Evolutionary conservation across 2,888 invertebrate species (phyloP).

Genomic region (Erannis defoliaria): DNA sequence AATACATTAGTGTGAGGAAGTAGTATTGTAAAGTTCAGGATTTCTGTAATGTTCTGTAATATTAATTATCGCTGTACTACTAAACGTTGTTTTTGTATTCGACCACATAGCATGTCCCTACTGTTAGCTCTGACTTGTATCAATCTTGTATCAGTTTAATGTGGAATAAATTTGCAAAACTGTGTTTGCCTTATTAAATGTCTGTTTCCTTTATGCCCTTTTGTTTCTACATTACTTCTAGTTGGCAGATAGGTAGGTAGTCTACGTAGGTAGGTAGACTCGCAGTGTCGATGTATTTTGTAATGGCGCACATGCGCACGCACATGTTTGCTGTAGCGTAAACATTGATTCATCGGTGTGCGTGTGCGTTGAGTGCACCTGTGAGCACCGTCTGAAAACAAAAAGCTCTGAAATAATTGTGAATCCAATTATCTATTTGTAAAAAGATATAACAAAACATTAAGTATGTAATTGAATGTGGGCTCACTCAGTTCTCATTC

Average conservation of each 20-base stretch:
- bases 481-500: too few species aligned
- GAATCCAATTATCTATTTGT: too few species aligned
- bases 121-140: constrained; percentile 85
- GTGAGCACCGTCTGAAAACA: too few species aligned
- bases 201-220: constrained; percentile 63
- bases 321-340: too few species aligned
- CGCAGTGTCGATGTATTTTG: too few species aligned
- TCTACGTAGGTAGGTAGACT: too few species aligned
- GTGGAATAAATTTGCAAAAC: constrained; percentile 87
- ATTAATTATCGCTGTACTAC: constrained; percentile 75
- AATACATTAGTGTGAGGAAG: constrained; percentile 85
- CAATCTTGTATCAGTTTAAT: constrained; percentile 86
- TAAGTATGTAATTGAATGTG: too few species aligned
- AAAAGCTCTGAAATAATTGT: too few species aligned
- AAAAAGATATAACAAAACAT: too few species aligned
- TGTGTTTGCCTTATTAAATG: constrained; percentile 85
- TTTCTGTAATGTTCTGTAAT: constrained; percentile 75
- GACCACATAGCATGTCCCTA: constrained; percentile 83
- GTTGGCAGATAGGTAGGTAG: background rate
- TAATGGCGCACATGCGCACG: too few species aligned
- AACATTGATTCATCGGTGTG: too few species aligned
- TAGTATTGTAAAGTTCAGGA: constrained; percentile 85
- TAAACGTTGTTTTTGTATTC: constrained; percentile 83
- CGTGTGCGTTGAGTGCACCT: too few species aligned
- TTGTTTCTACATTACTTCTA: constrained; percentile 2